Base-by-base conservation (phyloP, 2,113 vertebrate genomes). In the Forbesichthys papilliferus region DNA sequence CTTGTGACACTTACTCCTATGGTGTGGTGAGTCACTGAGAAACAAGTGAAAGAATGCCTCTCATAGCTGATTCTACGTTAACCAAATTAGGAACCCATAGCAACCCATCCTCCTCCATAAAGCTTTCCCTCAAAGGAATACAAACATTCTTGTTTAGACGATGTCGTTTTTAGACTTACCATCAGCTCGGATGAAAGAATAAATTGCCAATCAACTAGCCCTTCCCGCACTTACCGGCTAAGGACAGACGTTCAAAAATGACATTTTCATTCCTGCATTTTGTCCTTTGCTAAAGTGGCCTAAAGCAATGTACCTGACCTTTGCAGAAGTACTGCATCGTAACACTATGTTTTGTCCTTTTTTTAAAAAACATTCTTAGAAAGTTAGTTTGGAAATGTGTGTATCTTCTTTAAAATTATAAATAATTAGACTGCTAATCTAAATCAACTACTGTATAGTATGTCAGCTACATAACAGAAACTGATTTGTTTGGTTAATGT, bases 1-100 rank as follows among this genome's bases (percentile, higher is more conserved):
- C 96, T 0, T 99, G 98, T 85, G 98, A 99, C 88, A 95, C 96
- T 0, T 99, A 98, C 87, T 99, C 98, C 0, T 99, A 96, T 0
- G 96, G 96, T 60, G 98, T 99, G 95, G 98, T 99, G 88, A 95
- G 96, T 95, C 69, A 63, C 20, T 52, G 13, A 27, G 36, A 10
- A 13, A 16, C 7, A 8, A 3, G 9, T 11, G 57, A 13, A 9
- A 57, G 1, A 33, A 10, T 2, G 13, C 54, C n/a, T 16, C 34
- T 8, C 8, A 10, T 6, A 48, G 46, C 42, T 18, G 11, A 1
- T 16, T 63, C 5, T n/a, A 16, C 20, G 16, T 51, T 33, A n/a
- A 49, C 61, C 46, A 20, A 48, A 48, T 47, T 33, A 16, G 11
- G 16, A 53, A 58, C n/a, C 9, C n/a, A 71, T 48, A 27, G 36